phyloP scores from a whole-genome alignment of 2,888 invertebrate genomes.

The Archips crataeganus region DNA sequence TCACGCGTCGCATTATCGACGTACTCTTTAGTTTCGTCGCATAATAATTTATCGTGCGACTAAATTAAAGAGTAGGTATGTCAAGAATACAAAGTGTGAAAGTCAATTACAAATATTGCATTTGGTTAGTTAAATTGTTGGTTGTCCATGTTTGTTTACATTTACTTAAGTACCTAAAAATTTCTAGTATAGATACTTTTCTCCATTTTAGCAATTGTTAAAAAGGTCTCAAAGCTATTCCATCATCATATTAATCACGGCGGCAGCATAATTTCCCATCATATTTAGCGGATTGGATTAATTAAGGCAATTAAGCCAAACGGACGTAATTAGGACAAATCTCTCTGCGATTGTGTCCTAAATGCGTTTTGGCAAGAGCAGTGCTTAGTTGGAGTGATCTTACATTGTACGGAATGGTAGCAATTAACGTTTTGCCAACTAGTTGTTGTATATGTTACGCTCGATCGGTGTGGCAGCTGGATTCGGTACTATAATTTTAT shows the following conservation, averaged over 20 bases:
- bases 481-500: neutral
- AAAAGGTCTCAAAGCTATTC: neutral
- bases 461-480: neutral
- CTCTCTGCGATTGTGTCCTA: constrained; percentile 13
- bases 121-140: too few relatives aligned
- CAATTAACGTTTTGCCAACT: constrained; percentile 7
- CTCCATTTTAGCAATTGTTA: neutral
- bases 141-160: too few relatives aligned
- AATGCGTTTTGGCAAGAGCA: constrained; percentile 18
- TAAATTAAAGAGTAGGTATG: too few relatives aligned
- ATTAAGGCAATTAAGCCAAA: constrained; percentile 8
- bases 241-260: neutral
- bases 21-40: too few relatives aligned
- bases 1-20: too few relatives aligned
- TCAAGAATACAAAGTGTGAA: too few relatives aligned
- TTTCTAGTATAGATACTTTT: too few relatives aligned
- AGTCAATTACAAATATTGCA: too few relatives aligned
- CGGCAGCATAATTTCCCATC: constrained; percentile 9
- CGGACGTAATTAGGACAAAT: constrained; percentile 20
- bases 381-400: constrained; percentile 9
- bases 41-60: too few relatives aligned
- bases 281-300: constrained; percentile 13
- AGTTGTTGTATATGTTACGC: neutral
- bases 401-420: constrained; percentile 2
- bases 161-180: too few relatives aligned